Percentiles rank a stretch among this genome's conserved stretches.
Conservation (phyloP, 2,113 vertebrate genomes). For the Nasalis larvatus region DNA sequence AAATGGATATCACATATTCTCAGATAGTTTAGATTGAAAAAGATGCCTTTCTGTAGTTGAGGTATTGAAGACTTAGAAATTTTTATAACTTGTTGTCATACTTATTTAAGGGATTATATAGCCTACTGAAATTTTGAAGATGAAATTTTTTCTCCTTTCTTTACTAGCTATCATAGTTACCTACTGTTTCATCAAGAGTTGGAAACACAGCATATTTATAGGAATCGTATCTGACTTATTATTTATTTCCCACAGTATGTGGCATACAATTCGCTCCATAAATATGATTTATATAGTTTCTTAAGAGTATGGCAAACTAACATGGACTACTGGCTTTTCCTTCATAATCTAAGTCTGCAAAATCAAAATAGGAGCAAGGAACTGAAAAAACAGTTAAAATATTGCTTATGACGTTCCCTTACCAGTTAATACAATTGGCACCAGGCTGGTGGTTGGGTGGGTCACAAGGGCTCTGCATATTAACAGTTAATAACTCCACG, state of each 20-base stretch:
- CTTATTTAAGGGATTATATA: not conserved
- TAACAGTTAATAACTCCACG: not conserved
- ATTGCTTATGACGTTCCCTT: not conserved
- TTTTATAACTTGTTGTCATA: not conserved
- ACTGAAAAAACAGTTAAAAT: not conserved
- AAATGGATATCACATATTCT: not conserved
- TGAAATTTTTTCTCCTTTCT: not conserved
- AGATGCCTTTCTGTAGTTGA: not conserved
- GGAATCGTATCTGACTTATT: not conserved
- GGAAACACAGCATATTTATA: not conserved
- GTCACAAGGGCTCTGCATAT: not conserved
- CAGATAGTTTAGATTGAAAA: not conserved
- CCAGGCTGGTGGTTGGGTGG: not conserved
- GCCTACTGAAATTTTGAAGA: not conserved
- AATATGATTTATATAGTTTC: not conserved
- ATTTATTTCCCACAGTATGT: not conserved
- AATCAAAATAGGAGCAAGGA: not conserved
- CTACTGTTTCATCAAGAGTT: not conserved
- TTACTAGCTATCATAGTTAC: not conserved
- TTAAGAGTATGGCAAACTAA: not conserved
- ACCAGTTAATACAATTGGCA: not conserved
- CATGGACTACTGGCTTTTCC: not conserved
- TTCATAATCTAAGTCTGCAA: not conserved
- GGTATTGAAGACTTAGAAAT: not conserved
- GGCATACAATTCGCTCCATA: not conserved